Evolutionary conservation across 1,140 invertebrate species (phyloP).

Genomic region (Leptinotarsa undecemlineata): DNA sequence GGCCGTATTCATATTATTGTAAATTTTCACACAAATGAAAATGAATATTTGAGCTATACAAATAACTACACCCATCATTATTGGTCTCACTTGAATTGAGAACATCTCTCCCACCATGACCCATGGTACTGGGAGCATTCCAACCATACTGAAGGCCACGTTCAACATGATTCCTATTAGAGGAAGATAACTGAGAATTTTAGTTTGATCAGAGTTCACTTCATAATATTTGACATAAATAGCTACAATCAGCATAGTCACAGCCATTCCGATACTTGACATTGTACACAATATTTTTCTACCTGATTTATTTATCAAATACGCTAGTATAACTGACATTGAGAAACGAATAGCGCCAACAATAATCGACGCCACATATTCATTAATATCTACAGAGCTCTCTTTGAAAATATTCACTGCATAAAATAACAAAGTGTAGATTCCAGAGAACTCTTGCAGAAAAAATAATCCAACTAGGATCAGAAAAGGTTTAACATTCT

Average conservation of each 20-base stretch:
- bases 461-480: constrained; percentile 68
- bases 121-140: constrained; percentile 74
- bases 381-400: constrained; percentile 68
- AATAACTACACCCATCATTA: constrained; percentile 70
- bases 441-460: constrained; percentile 72
- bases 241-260: constrained; percentile 64
- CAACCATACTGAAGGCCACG: constrained; percentile 73
- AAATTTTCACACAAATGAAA: constrained; percentile 72
- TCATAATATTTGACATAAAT: constrained; percentile 57
- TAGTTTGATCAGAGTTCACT: constrained; percentile 51
- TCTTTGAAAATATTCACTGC: constrained; percentile 71
- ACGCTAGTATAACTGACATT: constrained; percentile 69
- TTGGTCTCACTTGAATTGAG: constrained; percentile 67
- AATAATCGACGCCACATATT: constrained; percentile 72
- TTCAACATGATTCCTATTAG: constrained; percentile 67
- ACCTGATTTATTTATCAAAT: constrained; percentile 71
- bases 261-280: constrained; percentile 66
- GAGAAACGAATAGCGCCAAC: constrained; percentile 71
- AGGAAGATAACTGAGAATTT: constrained; percentile 62
- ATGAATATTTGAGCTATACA: constrained; percentile 73
- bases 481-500: constrained; percentile 66
- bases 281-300: constrained; percentile 68
- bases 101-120: constrained; percentile 77
- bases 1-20: constrained; percentile 63
- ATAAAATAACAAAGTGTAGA: constrained; percentile 79